Conservation (phyloP, 2,113 vertebrate species). For the Emydocephalus ijimae region DNA sequence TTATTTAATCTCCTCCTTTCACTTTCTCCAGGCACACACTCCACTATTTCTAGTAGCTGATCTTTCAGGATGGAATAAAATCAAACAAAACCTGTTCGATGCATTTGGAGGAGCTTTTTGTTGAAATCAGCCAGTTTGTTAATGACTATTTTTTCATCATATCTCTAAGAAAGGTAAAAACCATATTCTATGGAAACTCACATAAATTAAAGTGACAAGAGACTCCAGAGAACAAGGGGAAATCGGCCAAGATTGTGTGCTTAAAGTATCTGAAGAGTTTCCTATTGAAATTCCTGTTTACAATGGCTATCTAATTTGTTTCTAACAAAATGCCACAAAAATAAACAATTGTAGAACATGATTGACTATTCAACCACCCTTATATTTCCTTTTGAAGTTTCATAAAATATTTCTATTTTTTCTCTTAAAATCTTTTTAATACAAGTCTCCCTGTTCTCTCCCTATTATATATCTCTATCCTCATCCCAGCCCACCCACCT, state of each 20-base stretch:
- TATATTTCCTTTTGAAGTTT: slow-evolving; percentile 47
- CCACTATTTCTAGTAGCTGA: slow-evolving; percentile 51
- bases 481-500: slow-evolving; percentile 37
- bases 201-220: slow-evolving; percentile 57
- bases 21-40: neutral
- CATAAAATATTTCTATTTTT: slow-evolving; percentile 37
- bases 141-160: slow-evolving; percentile 52
- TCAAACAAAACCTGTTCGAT: slow-evolving; percentile 28
- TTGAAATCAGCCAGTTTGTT: slow-evolving; percentile 44
- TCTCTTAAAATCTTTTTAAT: neutral
- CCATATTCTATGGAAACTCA: slow-evolving; percentile 50
- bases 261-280: slow-evolving; percentile 60
- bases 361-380: slow-evolving; percentile 55
- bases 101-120: slow-evolving; percentile 31
- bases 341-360: slow-evolving; percentile 52
- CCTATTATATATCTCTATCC: slow-evolving; percentile 42
- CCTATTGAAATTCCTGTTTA: slow-evolving; percentile 54
- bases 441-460: neutral
- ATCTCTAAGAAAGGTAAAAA: slow-evolving; percentile 57
- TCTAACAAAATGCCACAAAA: slow-evolving; percentile 39
- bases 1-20: neutral
- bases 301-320: slow-evolving; percentile 48
- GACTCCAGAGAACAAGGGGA: slow-evolving; percentile 42
- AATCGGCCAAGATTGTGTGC: slow-evolving; percentile 55
- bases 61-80: slow-evolving; percentile 30